phyloP scores from a whole-genome alignment of 2,797 vertebrate species.

The Acanthurus lineatus region DNA sequence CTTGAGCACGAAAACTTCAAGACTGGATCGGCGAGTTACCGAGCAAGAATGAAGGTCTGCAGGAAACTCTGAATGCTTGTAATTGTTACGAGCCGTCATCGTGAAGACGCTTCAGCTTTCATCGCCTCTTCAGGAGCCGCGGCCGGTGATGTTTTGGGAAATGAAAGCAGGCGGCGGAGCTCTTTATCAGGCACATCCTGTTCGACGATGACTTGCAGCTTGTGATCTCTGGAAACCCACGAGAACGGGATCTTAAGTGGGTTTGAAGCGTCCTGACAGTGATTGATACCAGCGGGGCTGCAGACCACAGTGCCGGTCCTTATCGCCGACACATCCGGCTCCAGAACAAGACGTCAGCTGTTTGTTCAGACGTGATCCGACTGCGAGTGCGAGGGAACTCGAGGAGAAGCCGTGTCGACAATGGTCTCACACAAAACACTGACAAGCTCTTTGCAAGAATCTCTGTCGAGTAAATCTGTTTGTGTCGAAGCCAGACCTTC shows the following conservation, averaged over 20 bases:
- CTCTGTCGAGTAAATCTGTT: slow-evolving; percentile 5
- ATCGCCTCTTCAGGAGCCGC: neutral
- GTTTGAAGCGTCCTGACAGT: slow-evolving; percentile 64
- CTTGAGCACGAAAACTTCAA: neutral
- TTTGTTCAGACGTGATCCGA: slow-evolving; percentile 30
- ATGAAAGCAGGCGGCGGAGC: slow-evolving; percentile 20
- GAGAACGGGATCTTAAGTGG: slow-evolving; percentile 61
- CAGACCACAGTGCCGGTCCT: slow-evolving; percentile 50
- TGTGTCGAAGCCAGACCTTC: slow-evolving; percentile 5
- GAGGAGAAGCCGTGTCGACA: neutral
- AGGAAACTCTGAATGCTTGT: neutral
- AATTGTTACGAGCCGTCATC: neutral
- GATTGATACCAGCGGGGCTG: slow-evolving; percentile 65
- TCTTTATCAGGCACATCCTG: slow-evolving; percentile 55
- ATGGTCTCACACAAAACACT: slow-evolving; percentile 1
- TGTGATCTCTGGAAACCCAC: slow-evolving; percentile 58
- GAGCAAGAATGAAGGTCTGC: neutral
- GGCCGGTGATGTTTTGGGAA: slow-evolving; percentile 9
- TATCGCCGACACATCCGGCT: slow-evolving; percentile 54
- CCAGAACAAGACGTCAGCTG: slow-evolving; percentile 56
- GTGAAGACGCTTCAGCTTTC: neutral
- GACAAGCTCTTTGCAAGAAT: slow-evolving; percentile 18
- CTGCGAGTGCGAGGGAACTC: slow-evolving; percentile 17
- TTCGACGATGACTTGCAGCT: slow-evolving; percentile 38
- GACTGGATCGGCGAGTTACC: neutral